Evolutionary conservation across 2,113 vertebrate species (phyloP).

Genomic region (Ranitomeya variabilis): DNA sequence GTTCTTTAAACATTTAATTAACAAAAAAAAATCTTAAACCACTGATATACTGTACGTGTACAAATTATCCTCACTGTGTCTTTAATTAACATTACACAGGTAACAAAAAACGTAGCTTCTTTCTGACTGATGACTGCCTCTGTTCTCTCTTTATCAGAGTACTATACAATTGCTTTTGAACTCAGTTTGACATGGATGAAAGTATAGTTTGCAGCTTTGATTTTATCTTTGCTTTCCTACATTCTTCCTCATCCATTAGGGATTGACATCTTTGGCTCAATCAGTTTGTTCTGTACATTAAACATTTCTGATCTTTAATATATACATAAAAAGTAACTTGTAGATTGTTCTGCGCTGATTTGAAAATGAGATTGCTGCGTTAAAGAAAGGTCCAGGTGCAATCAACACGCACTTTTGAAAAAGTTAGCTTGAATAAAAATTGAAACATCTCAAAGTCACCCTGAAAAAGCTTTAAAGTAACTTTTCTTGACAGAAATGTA

Average conservation of each 20-base stretch:
- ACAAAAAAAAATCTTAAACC: too few species aligned
- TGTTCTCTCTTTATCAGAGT: neutral
- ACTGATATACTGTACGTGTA: too few species aligned
- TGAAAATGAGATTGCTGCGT: neutral
- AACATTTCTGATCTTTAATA: neutral
- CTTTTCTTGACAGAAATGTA: too few species aligned
- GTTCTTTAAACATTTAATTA: too few species aligned
- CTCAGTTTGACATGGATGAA: neutral
- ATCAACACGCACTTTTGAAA: neutral
- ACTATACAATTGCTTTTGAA: constrained; percentile 6
- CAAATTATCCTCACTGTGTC: neutral
- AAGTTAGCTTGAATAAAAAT: neutral
- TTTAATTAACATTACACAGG: neutral
- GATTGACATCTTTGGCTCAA: neutral
- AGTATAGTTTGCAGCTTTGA: neutral
- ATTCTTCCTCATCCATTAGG: neutral
- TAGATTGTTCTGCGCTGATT: neutral
- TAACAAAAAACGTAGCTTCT: neutral
- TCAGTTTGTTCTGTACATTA: neutral
- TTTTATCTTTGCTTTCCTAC: neutral
- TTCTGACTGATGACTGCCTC: neutral
- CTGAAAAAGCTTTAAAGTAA: neutral
- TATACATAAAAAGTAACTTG: neutral
- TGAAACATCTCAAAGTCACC: neutral
- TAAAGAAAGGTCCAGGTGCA: neutral